Conservation (phyloP, 2,113 vertebrate species). For the Phodopus roborovskii region DNA sequence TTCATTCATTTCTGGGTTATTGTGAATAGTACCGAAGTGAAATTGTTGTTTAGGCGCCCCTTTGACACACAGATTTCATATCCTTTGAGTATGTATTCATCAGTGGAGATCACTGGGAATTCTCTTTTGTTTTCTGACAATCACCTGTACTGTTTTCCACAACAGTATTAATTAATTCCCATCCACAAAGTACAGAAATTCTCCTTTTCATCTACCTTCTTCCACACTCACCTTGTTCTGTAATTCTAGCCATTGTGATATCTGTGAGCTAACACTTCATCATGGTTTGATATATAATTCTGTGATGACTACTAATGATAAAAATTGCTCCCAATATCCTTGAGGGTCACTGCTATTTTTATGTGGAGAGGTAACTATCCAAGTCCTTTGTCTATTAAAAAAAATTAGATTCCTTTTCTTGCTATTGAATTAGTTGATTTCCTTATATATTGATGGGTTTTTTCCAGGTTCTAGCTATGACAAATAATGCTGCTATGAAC, state of each 20-base stretch:
- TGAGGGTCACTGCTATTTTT: neutral
- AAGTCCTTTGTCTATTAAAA: neutral
- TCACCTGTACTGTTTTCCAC: neutral
- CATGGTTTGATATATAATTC: neutral
- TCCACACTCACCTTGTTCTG: neutral
- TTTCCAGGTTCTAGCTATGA: too few relatives aligned
- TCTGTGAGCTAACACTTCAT: neutral
- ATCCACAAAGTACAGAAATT: neutral
- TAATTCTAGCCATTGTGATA: neutral
- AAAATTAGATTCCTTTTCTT: neutral
- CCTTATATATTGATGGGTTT: neutral
- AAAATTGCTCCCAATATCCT: neutral
- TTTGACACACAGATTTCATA: neutral
- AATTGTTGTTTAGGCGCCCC: neutral
- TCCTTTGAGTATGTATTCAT: neutral
- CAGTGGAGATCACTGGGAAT: neutral
- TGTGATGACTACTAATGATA: neutral
- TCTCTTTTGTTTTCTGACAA: neutral
- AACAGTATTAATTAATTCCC: neutral
- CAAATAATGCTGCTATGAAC: too few relatives aligned
- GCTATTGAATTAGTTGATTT: neutral
- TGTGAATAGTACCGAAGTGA: neutral
- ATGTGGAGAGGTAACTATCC: neutral
- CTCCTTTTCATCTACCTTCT: neutral
- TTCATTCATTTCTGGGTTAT: neutral